Evolutionary conservation across 1,140 invertebrate genomes (phyloP).

Genomic region (Drosophila asahinai): DNA sequence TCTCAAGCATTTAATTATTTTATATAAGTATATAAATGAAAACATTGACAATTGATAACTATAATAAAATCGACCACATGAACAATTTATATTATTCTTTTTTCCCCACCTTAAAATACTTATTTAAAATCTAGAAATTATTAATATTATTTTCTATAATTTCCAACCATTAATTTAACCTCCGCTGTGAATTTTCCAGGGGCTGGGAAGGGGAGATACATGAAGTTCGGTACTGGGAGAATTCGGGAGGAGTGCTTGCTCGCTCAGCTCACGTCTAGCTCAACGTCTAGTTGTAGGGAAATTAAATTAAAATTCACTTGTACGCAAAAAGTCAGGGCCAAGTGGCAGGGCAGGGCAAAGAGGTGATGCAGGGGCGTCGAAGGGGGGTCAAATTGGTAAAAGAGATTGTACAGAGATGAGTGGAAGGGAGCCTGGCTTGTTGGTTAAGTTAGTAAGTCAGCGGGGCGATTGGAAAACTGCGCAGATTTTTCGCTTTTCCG

Average conservation of each 20-base stretch:
- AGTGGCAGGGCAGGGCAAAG: conserved; percentile 34
- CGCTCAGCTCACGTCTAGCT: conserved; percentile 73
- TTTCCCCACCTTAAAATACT: too few species aligned
- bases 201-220: neutral
- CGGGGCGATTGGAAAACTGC: conserved; percentile 71
- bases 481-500: conserved; percentile 67
- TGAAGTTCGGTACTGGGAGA: neutral
- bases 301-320: conserved; percentile 83
- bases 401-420: neutral
- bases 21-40: too few species aligned
- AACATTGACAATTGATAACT: too few species aligned
- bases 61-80: too few species aligned
- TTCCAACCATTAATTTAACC: neutral
- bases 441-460: conserved; percentile 72
- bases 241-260: conserved; percentile 34
- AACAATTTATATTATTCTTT: too few species aligned
- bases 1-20: too few species aligned
- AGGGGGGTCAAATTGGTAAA: neutral
- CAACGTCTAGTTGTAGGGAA: conserved; percentile 80
- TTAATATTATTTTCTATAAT: neutral
- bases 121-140: too few species aligned
- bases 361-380: neutral
- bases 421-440: conserved; percentile 11
- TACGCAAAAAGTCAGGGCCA: conserved; percentile 71
- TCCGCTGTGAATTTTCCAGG: conserved; percentile 3